Conservation (phyloP, 2,888 invertebrate genomes). For the Cephus nigrinus region DNA sequence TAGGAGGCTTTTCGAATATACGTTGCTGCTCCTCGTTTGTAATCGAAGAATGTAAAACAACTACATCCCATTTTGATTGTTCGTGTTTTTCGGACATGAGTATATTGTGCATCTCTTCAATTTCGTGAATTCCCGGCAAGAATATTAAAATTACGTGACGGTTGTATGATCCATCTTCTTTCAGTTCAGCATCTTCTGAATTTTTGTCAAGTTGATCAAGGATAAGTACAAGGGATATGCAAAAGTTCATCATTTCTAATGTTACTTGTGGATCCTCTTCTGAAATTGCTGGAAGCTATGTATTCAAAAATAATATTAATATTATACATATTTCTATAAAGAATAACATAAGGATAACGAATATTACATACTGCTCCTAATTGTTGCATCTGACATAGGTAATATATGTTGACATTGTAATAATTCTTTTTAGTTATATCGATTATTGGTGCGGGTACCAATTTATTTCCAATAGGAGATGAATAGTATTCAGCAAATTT, state of each 20-base stretch:
- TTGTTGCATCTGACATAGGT: conserved; percentile 67
- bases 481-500: conserved; percentile 80
- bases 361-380: conserved; percentile 54
- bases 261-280: conserved; percentile 73
- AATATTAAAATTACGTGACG: conserved; percentile 85
- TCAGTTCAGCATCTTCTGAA: conserved; percentile 55
- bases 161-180: conserved; percentile 53
- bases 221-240: conserved; percentile 70
- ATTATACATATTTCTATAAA: conserved; percentile 41
- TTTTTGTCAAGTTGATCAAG: conserved; percentile 73
- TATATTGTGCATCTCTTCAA: conserved; percentile 75
- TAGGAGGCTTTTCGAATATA: conserved; percentile 73
- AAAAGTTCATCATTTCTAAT: conserved; percentile 71
- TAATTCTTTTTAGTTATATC: conserved; percentile 68
- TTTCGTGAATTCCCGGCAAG: conserved; percentile 88
- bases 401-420: conserved; percentile 73
- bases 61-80: conserved; percentile 69
- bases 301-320: conserved; percentile 45
- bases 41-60: conserved; percentile 80
- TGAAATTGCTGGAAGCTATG: conserved; percentile 71
- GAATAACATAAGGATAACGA: conserved; percentile 3
- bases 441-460: conserved; percentile 70
- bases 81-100: conserved; percentile 43
- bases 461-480: conserved; percentile 56
- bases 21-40: conserved; percentile 80